Evolutionary conservation across 2,113 vertebrate species (phyloP), one percentile per base, ranked within the genome.

Genomic region (Prionailurus bengalensis): DNA sequence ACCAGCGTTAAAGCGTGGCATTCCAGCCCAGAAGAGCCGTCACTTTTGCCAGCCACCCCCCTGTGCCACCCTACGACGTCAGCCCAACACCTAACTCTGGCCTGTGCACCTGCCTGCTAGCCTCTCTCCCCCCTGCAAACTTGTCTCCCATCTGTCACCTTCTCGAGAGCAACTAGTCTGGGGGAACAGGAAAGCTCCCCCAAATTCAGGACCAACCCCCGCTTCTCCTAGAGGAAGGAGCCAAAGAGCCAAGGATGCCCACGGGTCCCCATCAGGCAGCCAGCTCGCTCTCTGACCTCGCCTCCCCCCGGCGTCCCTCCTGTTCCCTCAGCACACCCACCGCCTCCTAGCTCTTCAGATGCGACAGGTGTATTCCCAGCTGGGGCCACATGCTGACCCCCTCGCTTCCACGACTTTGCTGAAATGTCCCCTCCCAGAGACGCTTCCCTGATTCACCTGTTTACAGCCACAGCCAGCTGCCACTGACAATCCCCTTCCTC

Each of bases 1-100:
- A 2, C 33, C 80, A 12, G 33, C 2, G 15, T 58, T 19, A 6
- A 66, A 16, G 7, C 7, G 3, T 63, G 16, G 31, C 0, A 0
- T n/a, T 17, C 45, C 58, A 42, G 5, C 1, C 0, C 36, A 39
- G 53, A 45, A 76, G 71, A n/a, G n/a, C 4, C 31, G 12, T 48
- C 25, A 14, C n/a, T 39, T 31, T 39, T 48, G 27, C 16, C 16
- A 25, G 36, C 7, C 10, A 16, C 48, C 29, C 39, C 36, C 19
- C 10, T 1, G 2, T 23, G 31, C 3, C 15, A 61, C 27, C 2
- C 58, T 5, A 31, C 68, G 33, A 39, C 21, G 45, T 29, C 5
- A 61, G 16, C 10, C 13, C 53, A 68, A 19, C 0, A 2, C 12
- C 80, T 39, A 55, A 78, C 23, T 65, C 86, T 84, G 66, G 51